These are phyloP conservation scores for Catostomus latipinnis DNA, from an alignment of 2,797 vertebrate genomes.

Conservation along the genomic window DNA sequence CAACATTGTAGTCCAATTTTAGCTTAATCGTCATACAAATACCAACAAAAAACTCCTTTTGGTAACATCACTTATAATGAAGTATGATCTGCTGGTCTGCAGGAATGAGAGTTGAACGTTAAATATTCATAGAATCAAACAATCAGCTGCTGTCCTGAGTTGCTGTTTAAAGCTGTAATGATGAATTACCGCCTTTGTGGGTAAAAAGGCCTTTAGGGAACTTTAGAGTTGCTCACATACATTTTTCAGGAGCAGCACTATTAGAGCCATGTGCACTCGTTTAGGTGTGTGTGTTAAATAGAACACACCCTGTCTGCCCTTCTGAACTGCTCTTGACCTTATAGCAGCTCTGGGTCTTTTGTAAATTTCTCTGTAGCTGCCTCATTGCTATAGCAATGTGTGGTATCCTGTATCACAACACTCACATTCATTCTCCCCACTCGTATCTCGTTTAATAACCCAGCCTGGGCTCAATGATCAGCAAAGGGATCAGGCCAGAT, in stretches of 20 bases:
- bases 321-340: constrained; percentile 59
- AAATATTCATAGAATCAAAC: neutral
- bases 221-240: constrained; percentile 42
- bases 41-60: constrained; percentile 8
- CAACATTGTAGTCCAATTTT: constrained; percentile 10
- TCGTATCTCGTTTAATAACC: constrained; percentile 37
- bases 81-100: neutral
- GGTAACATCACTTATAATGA: neutral
- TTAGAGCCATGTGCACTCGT: neutral
- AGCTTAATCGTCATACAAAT: constrained; percentile 4
- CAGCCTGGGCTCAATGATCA: neutral
- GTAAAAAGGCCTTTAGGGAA: constrained; percentile 42
- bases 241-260: constrained; percentile 48
- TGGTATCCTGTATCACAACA: constrained; percentile 51
- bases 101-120: neutral
- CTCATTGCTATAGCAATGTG: constrained; percentile 25
- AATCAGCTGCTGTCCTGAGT: neutral
- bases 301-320: constrained; percentile 46
- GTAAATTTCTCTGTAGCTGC: constrained; percentile 42
- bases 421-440: constrained; percentile 17
- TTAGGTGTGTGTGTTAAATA: constrained; percentile 14
- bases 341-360: constrained; percentile 42
- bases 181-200: constrained; percentile 28
- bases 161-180: constrained; percentile 2
- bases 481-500: constrained; percentile 32